Conservation (phyloP, 2,113 vertebrate genomes). For the Aegypius monachus region DNA sequence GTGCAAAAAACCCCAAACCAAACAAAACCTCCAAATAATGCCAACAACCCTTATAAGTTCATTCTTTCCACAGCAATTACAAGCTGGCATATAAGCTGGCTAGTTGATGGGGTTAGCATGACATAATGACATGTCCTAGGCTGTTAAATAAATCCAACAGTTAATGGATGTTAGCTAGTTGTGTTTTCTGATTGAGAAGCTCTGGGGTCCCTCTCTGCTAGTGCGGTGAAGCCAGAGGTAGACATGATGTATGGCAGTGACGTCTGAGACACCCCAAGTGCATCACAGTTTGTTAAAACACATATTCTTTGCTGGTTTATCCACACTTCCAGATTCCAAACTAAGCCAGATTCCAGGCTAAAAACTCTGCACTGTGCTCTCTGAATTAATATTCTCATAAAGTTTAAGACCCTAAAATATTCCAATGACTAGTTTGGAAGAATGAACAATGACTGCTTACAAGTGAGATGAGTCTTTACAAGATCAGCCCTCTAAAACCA, state of each 20-base stretch:
- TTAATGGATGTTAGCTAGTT: not conserved
- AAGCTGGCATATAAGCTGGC: not conserved
- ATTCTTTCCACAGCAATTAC: not conserved
- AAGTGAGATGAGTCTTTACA: not conserved
- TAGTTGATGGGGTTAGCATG: not conserved
- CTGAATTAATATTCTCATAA: not conserved
- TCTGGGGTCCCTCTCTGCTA: not conserved
- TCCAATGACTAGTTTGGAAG: not conserved
- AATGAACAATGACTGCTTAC: not conserved
- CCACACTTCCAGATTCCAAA: not conserved
- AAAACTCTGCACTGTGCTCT: not conserved
- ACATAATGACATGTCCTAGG: not conserved
- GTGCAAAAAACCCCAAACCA: rapidly evolving
- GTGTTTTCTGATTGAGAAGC: not conserved
- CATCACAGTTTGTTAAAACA: not conserved
- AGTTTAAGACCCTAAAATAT: not conserved
- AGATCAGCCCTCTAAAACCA: not conserved
- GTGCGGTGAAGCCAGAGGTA: not conserved
- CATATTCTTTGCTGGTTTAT: not conserved
- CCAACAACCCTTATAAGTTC: not conserved
- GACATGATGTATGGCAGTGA: not conserved
- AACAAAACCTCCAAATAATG: not conserved
- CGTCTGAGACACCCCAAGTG: not conserved
- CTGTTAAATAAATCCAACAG: not conserved
- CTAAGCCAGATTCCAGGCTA: too few species aligned